Percentiles rank a stretch among this genome's conserved stretches.
Evolutionary conservation across 2,888 invertebrate genomes (phyloP).

Genomic region (Scaeva pyrastri): DNA sequence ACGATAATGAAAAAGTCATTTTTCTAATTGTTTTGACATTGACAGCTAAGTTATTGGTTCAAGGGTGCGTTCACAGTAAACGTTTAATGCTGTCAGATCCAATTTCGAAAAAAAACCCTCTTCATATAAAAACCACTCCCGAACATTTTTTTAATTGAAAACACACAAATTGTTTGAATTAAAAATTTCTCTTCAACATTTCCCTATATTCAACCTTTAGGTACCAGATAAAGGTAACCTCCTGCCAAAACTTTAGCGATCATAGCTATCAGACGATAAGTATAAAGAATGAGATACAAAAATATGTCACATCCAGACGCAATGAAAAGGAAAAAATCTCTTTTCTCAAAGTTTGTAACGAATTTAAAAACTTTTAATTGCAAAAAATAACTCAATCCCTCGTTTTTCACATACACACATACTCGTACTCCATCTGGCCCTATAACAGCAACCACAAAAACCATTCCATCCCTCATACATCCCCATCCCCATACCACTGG

Average conservation of each 20-base stretch:
- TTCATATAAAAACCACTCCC: background rate
- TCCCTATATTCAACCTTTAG: background rate
- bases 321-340: background rate
- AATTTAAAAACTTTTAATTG: conserved; percentile 69
- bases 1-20: no score
- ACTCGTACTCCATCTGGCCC: background rate
- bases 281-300: background rate
- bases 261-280: background rate
- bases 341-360: conserved; percentile 13
- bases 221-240: no score
- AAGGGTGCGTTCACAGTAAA: no score
- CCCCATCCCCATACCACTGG: no score
- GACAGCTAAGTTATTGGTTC: no score
- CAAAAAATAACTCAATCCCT: conserved; percentile 59
- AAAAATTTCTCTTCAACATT: background rate
- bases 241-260: background rate
- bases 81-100: no score
- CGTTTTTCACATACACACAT: background rate
- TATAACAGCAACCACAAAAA: background rate
- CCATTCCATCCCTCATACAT: background rate
- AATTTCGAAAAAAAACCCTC: no score
- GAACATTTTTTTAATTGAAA: background rate
- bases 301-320: conserved; percentile 3
- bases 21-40: no score
- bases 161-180: conserved; percentile 11